Conservation (phyloP, 2,888 invertebrate species). For the Litoditis marina region DNA sequence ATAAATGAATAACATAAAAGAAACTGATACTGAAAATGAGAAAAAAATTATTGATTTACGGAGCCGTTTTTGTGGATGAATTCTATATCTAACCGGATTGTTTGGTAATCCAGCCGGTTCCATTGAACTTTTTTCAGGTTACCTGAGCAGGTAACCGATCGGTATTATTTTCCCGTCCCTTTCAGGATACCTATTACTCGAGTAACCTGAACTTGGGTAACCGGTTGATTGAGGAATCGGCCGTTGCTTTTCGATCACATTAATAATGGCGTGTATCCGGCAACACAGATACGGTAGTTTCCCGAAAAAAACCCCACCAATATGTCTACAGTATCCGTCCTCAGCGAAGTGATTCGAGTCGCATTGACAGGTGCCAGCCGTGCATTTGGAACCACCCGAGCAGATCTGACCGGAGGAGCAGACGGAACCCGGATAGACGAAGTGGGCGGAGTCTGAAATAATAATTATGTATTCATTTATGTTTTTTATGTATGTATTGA, state of each 20-base stretch:
- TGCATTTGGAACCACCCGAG: constrained; percentile 48
- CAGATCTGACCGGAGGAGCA: constrained; percentile 43
- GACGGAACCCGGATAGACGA: constrained; percentile 39
- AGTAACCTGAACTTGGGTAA: too few species aligned
- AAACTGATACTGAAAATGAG: not conserved
- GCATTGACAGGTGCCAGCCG: constrained; percentile 43
- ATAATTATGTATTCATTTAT: too few species aligned
- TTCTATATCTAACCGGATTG: too few species aligned
- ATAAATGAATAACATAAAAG: not conserved
- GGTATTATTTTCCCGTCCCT: too few species aligned
- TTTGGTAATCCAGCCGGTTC: too few species aligned
- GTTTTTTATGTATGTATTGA: too few species aligned
- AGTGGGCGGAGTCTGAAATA: constrained; percentile 32
- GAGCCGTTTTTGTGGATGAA: too few species aligned
- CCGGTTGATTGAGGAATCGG: too few species aligned
- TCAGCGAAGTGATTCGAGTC: constrained; percentile 42
- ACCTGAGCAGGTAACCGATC: too few species aligned
- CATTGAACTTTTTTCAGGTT: not conserved
- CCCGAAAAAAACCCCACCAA: constrained; percentile 19
- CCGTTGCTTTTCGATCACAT: too few species aligned
- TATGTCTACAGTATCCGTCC: constrained; percentile 51
- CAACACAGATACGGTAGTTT: not conserved
- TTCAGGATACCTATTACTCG: too few species aligned
- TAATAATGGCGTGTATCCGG: too few species aligned
- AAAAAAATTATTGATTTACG: not conserved